These are phyloP conservation scores for Scartelaos histophorus DNA, from an alignment of 2,113 vertebrate species.

Conservation along the genomic window DNA sequence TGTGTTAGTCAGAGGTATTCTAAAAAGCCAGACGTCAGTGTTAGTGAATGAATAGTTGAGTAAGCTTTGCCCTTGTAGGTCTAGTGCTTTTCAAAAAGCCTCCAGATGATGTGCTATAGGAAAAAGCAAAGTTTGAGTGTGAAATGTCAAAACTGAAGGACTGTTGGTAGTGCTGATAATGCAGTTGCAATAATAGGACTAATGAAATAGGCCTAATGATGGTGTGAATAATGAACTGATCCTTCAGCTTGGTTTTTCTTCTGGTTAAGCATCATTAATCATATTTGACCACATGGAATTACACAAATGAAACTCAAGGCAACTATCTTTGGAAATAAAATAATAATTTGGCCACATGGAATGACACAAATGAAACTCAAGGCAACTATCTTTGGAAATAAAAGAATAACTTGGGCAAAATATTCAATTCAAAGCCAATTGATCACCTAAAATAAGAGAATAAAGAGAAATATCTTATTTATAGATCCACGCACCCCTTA, in stretches of 20 bases:
- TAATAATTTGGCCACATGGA: too few relatives aligned
- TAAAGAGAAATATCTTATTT: too few relatives aligned
- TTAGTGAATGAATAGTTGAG: constrained; percentile 9
- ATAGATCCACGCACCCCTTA: too few relatives aligned
- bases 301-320: too few relatives aligned
- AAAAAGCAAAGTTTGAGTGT: not conserved
- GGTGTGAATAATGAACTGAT: not conserved
- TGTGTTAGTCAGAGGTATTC: constrained; percentile 11
- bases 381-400: too few relatives aligned
- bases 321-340: too few relatives aligned
- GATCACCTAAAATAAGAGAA: not conserved
- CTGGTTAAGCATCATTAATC: not conserved
- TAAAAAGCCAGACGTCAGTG: constrained; percentile 29
- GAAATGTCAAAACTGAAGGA: not conserved
- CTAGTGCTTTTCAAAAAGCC: constrained; percentile 1
- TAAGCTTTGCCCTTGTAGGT: constrained; percentile 29
- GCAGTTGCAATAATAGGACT: not conserved
- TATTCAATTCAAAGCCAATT: not conserved
- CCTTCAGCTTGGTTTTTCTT: not conserved
- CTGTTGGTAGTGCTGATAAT: not conserved
- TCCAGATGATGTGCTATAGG: not conserved
- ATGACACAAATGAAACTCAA: too few relatives aligned
- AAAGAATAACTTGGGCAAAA: too few relatives aligned
- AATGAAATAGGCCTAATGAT: not conserved
- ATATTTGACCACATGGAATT: too few relatives aligned